These are phyloP conservation scores for Miichthys miiuy DNA, from an alignment of 2,797 vertebrate genomes.

Conservation along the genomic window DNA sequence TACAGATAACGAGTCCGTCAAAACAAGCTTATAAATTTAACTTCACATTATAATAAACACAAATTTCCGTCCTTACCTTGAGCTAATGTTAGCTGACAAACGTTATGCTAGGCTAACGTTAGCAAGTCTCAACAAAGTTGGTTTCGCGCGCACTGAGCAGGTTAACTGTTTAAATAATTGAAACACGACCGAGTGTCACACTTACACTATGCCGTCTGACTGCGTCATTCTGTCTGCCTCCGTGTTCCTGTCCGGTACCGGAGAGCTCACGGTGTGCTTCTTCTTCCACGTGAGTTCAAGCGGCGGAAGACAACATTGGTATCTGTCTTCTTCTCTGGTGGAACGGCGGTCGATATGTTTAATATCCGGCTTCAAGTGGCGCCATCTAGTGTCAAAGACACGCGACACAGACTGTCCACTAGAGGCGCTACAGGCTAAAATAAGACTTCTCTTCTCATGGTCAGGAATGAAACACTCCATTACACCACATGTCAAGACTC, in stretches of 20 bases:
- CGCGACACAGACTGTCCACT: background rate
- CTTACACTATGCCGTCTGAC: conserved; percentile 76
- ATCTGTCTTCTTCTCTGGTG: conserved; percentile 15
- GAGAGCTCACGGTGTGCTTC: rapidly evolving
- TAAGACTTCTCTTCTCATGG: no score
- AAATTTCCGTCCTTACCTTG: background rate
- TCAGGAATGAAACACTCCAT: no score
- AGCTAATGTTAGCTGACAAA: background rate
- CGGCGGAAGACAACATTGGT: conserved; percentile 50
- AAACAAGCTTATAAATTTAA: background rate
- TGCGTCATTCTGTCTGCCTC: conserved; percentile 66
- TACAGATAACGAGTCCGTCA: no score
- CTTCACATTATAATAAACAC: background rate
- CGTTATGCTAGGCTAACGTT: conserved; percentile 22
- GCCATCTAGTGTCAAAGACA: conserved; percentile 2
- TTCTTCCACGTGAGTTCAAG: conserved; percentile 58
- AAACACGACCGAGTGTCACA: conserved; percentile 12
- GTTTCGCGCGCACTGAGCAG: background rate
- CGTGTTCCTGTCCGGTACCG: rapidly evolving
- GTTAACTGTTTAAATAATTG: no score
- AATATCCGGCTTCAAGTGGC: background rate
- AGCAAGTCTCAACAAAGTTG: background rate
- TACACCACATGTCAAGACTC: no score
- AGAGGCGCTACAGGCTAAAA: conserved; percentile 12
- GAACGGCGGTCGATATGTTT: background rate